Percentiles rank a stretch among this genome's conserved stretches.
These are phyloP conservation scores for Heliopora coerulea DNA, from an alignment of 92 coral and sea anemone genomes.

Conservation along the genomic window DNA sequence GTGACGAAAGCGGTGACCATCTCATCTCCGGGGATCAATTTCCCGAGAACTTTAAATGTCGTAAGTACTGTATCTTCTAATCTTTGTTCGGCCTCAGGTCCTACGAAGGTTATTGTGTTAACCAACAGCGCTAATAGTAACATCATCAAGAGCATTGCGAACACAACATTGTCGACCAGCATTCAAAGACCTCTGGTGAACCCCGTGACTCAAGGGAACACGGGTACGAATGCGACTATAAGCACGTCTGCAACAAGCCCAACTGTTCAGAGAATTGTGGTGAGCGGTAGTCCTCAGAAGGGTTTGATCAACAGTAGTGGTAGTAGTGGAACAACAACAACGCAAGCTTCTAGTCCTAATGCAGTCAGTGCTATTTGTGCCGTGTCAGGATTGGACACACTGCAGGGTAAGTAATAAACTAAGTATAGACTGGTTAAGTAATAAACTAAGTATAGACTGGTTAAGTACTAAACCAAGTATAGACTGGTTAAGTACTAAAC, in stretches of 20 bases:
- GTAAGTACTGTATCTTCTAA: slow-evolving; percentile 20
- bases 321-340: slow-evolving; percentile 61
- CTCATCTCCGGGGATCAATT: slow-evolving; percentile 13
- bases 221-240: slow-evolving; percentile 41
- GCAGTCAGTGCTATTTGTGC: slow-evolving; percentile 97
- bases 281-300: slow-evolving; percentile 43
- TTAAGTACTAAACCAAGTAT: too few species aligned
- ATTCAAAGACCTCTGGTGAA: slow-evolving; percentile 27
- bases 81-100: slow-evolving; percentile 53
- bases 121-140: slow-evolving; percentile 87
- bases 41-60: slow-evolving; percentile 21
- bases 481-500: too few species aligned
- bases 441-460: too few species aligned
- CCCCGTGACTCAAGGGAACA: slow-evolving; percentile 22
- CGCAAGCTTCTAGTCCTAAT: slow-evolving; percentile 85
- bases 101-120: slow-evolving; percentile 89
- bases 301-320: slow-evolving; percentile 51
- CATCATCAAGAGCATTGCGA: slow-evolving; percentile 88
- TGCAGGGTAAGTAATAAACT: slow-evolving; percentile 75
- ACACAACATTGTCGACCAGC: slow-evolving; percentile 75
- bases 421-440: too few species aligned
- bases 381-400: slow-evolving; percentile 93
- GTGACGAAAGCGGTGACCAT: slow-evolving; percentile 28
- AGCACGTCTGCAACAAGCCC: slow-evolving; percentile 61
- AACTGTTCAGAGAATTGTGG: slow-evolving; percentile 59